Conservation (phyloP, 2,797 vertebrate species). For the Chelmon rostratus region DNA sequence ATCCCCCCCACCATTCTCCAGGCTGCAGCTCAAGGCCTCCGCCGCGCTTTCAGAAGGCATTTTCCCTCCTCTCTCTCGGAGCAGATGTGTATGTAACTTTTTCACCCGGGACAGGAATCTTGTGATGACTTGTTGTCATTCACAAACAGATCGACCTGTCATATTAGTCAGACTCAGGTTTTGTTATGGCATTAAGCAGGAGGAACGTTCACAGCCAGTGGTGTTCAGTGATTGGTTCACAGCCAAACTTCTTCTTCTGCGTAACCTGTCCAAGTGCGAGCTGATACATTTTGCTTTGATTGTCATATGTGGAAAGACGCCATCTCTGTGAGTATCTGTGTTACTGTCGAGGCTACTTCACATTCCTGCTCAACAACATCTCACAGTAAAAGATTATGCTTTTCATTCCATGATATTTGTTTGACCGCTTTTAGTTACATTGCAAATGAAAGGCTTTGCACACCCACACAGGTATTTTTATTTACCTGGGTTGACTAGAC, state of each 20-base stretch:
- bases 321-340: background rate
- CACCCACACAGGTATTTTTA: background rate
- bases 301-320: background rate
- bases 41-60: conserved; percentile 54
- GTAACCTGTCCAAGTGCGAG: conserved; percentile 21
- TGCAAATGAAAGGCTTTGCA: background rate
- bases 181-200: conserved; percentile 56
- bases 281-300: conserved; percentile 9
- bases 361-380: background rate
- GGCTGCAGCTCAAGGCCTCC: conserved; percentile 33
- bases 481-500: background rate
- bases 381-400: background rate
- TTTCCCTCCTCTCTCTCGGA: conserved; percentile 30
- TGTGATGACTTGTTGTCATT: conserved; percentile 89
- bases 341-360: background rate
- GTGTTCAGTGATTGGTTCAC: conserved; percentile 16
- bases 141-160: conserved; percentile 61
- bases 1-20: conserved; percentile 81
- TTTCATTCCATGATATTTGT: background rate
- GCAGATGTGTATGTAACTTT: conserved; percentile 85
- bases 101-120: conserved; percentile 79
- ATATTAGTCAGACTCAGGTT: conserved; percentile 57
- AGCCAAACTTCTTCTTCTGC: background rate
- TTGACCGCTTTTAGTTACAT: background rate
- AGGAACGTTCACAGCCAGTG: conserved; percentile 28